phyloP scores from a whole-genome alignment of 2,113 vertebrate genomes.

The Chamaea fasciata region DNA sequence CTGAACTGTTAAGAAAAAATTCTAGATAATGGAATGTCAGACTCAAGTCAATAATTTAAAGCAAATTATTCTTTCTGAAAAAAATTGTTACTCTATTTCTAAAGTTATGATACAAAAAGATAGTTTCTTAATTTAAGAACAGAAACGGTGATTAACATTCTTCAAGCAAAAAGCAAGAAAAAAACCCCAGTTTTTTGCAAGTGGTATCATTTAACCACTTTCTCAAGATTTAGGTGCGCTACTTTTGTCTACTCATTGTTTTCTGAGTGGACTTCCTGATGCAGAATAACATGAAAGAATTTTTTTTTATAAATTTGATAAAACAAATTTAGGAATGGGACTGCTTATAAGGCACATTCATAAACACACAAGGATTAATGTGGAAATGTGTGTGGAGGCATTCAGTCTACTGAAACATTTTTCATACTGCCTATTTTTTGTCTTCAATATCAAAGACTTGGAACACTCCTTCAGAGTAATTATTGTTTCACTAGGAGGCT shows the following conservation, averaged over 20 bases:
- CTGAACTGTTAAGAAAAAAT: neutral
- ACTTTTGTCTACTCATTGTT: neutral
- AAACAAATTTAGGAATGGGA: neutral
- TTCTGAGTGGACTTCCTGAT: neutral
- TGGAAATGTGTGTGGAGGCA: neutral
- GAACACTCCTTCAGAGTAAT: neutral
- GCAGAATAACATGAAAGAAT: neutral
- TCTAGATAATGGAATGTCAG: neutral
- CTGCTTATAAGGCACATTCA: neutral
- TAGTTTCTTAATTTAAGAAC: neutral
- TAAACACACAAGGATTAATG: neutral
- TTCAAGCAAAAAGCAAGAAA: neutral
- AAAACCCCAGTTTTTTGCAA: neutral
- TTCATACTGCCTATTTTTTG: neutral
- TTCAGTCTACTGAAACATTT: neutral
- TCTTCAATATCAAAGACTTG: neutral
- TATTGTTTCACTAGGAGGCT: constrained; percentile 1
- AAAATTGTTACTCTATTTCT: neutral
- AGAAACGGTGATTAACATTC: fast-evolving
- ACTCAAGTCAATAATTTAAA: neutral
- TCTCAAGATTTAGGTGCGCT: neutral
- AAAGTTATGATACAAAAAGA: neutral
- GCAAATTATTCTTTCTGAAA: neutral
- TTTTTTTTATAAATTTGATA: neutral
- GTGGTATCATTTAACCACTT: neutral